phyloP scores from a whole-genome alignment of 2,113 vertebrate genomes.

The Rissa tridactyla region DNA sequence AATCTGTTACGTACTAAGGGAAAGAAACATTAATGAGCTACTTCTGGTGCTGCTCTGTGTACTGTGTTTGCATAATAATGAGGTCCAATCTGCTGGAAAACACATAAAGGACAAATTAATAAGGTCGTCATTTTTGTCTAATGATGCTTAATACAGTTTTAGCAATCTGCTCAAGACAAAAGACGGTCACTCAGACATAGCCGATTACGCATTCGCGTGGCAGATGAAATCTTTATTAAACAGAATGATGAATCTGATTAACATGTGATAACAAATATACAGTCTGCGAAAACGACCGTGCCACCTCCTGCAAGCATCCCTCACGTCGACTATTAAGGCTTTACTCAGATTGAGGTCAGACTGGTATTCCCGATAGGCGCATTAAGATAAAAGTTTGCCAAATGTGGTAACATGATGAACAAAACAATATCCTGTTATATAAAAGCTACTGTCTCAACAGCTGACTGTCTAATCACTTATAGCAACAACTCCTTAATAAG shows the following conservation, averaged over 20 bases:
- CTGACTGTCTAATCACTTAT: conserved; percentile 52
- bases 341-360: conserved; percentile 84
- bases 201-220: conserved; percentile 75
- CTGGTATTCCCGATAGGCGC: conserved; percentile 73
- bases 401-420: conserved; percentile 64
- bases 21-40: conserved; percentile 72
- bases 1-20: conserved; percentile 59
- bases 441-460: conserved; percentile 54
- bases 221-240: conserved; percentile 82
- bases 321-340: conserved; percentile 66
- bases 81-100: conserved; percentile 76
- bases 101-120: conserved; percentile 78
- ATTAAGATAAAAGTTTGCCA: conserved; percentile 78
- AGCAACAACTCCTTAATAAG: conserved; percentile 51
- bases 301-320: conserved; percentile 64
- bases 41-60: conserved; percentile 62
- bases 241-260: conserved; percentile 81
- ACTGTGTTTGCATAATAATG: conserved; percentile 78
- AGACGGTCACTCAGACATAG: conserved; percentile 69
- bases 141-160: conserved; percentile 79
- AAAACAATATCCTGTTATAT: conserved; percentile 64
- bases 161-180: conserved; percentile 82
- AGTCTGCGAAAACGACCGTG: conserved; percentile 58
- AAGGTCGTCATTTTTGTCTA: conserved; percentile 73
- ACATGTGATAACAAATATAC: conserved; percentile 77